Conservation (phyloP, 2,797 vertebrate genomes). For the Natrix natrix region DNA sequence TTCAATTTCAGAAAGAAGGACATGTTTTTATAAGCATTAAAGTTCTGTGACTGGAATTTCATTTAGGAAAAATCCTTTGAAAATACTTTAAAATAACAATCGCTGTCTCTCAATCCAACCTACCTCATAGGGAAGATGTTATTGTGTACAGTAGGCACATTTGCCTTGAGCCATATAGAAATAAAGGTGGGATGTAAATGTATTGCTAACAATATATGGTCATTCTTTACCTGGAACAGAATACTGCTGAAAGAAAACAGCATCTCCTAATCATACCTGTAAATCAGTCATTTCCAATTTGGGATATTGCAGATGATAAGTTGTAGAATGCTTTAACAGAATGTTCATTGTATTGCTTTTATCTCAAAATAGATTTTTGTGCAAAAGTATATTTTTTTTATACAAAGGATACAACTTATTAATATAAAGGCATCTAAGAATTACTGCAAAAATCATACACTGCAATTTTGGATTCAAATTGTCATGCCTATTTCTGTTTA, state of each 20-base stretch:
- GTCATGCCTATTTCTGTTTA: not conserved
- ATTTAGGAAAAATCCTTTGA: not conserved
- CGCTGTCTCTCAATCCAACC: not conserved
- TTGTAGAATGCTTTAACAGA: not conserved
- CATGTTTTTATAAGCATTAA: not conserved
- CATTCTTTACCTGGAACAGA: slow-evolving; percentile 1
- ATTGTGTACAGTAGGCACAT: not conserved
- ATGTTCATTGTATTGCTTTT: slow-evolving; percentile 11
- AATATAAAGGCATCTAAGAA: slow-evolving; percentile 4
- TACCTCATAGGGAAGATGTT: not conserved
- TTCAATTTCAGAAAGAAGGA: not conserved
- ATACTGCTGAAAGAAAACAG: slow-evolving; percentile 2
- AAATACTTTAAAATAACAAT: not conserved
- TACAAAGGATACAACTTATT: not conserved
- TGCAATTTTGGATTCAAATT: not conserved
- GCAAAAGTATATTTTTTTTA: not conserved
- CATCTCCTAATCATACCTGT: not conserved
- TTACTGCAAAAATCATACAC: slow-evolving; percentile 33
- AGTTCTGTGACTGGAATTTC: not conserved
- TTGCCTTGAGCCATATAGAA: not conserved
- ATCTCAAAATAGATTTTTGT: slow-evolving; percentile 26
- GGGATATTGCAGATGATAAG: not conserved
- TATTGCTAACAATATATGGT: not conserved
- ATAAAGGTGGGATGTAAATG: not conserved
- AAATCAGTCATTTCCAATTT: not conserved